Conservation (phyloP, 2,113 vertebrate species). For the Anolis carolinensis region DNA sequence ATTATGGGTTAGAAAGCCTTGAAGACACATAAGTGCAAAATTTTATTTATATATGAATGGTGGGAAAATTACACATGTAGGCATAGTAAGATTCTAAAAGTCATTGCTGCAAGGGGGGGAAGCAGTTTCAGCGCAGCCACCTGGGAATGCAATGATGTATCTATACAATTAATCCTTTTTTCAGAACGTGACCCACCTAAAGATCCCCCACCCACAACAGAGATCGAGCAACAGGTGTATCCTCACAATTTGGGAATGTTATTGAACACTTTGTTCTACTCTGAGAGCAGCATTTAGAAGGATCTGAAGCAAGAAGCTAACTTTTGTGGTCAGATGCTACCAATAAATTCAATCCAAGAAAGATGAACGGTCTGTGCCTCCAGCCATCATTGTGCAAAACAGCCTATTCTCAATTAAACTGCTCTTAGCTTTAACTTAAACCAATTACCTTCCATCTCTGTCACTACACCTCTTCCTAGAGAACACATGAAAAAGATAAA, state of each 20-base stretch:
- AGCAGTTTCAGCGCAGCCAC: neutral
- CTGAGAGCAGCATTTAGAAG: neutral
- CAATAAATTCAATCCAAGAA: neutral
- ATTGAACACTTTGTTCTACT: neutral
- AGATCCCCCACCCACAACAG: neutral
- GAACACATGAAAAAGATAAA: neutral
- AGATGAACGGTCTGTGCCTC: neutral
- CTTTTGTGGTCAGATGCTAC: neutral
- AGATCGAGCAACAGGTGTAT: neutral
- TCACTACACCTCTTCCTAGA: neutral
- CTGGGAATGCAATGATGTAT: neutral
- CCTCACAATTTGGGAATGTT: neutral
- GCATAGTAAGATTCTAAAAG: neutral
- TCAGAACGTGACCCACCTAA: neutral
- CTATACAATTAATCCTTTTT: neutral
- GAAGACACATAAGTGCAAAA: too few species aligned
- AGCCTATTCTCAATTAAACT: neutral
- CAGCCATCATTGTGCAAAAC: neutral
- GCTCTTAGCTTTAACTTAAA: neutral
- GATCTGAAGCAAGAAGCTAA: neutral
- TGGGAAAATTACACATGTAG: neutral
- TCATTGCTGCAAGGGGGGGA: neutral
- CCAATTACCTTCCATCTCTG: neutral
- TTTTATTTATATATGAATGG: too few species aligned
- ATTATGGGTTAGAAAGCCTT: too few species aligned